Base-by-base conservation (phyloP, 2,797 vertebrate species). In the Siniperca obscura region DNA sequence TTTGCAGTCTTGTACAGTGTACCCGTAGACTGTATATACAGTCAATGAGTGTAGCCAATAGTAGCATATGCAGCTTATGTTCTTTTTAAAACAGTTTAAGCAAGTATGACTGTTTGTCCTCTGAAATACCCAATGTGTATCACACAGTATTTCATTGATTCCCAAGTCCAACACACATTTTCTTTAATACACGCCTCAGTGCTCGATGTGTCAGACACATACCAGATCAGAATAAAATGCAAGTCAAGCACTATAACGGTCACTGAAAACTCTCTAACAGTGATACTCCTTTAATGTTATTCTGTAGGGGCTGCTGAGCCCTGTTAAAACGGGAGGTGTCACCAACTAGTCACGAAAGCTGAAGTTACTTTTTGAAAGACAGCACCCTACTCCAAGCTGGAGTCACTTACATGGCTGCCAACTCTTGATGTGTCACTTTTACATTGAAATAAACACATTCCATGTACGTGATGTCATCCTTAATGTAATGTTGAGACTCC, bases 401-500 rank as follows among this genome's bases (percentile, higher is more conserved):
- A 72, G 53, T 76, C 59, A 12, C 67, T 81, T 27, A 68, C 71
- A 48, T 16, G 74, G 59, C 73, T 12, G 59, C 69, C 52, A 53
- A 22, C 52, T 67, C 60, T 59, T 66, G 61, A 83, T 87, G 86
- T 87, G 66, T 83, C 76, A 73, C 75, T 66, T 68, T 77, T 52
- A 84, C 60, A 70, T 74, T 42, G 52, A 44, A 60, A 76, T 65
- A 72, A 76, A 82, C 76, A 80, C 71, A 66, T 42, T 25, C 44
- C 46, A 12, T 60, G 36, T 25, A 42, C 53, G 72, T 88, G 86
- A 94, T 90, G 84, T 93, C 81, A 91, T 83, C 59, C 22, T 55
- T 78, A 59, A 84, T 67, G 78, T 77, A 70, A 59, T 42, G 17
- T 61, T 59, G 81, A 83, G 67, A 78, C 81, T 64, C 19, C 56